Evolutionary conservation across 2,113 vertebrate species (phyloP).

Genomic region (Halcyon senegalensis): DNA sequence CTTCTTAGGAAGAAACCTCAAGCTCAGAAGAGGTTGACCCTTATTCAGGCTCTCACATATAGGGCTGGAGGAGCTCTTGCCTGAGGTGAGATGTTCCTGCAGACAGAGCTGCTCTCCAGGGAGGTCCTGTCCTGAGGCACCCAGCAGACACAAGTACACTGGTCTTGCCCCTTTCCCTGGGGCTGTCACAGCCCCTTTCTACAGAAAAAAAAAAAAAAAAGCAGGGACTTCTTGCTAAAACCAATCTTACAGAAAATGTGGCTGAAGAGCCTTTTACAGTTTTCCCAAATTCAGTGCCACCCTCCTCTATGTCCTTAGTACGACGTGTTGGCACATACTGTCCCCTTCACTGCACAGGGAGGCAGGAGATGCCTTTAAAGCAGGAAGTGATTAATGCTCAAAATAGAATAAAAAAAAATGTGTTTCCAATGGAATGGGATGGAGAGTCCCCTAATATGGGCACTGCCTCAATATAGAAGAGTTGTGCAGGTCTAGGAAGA

Average conservation of each 20-base stretch:
- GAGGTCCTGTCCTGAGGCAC: not conserved
- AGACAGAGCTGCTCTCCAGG: not conserved
- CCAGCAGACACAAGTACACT: not conserved
- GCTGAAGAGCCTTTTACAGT: not conserved
- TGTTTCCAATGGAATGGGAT: not conserved
- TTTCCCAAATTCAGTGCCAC: not conserved
- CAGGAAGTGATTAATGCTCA: not conserved
- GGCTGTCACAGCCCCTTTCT: not conserved
- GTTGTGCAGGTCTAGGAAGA: not conserved
- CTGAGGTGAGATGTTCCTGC: not conserved
- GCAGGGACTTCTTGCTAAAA: not conserved
- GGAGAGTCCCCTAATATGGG: not conserved
- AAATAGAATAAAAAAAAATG: not conserved
- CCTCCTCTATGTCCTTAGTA: not conserved
- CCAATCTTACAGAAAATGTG: not conserved
- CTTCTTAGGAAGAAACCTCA: not conserved
- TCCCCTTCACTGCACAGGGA: not conserved
- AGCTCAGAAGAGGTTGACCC: not conserved
- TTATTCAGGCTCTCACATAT: not conserved
- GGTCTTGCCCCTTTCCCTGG: not conserved
- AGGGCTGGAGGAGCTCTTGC: not conserved
- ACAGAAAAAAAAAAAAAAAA: not conserved
- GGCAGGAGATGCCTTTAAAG: not conserved
- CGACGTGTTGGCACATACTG: rapidly evolving
- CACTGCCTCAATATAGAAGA: not conserved